Conservation (phyloP, 2,888 invertebrate species). For the Aricia artaxerxes region DNA sequence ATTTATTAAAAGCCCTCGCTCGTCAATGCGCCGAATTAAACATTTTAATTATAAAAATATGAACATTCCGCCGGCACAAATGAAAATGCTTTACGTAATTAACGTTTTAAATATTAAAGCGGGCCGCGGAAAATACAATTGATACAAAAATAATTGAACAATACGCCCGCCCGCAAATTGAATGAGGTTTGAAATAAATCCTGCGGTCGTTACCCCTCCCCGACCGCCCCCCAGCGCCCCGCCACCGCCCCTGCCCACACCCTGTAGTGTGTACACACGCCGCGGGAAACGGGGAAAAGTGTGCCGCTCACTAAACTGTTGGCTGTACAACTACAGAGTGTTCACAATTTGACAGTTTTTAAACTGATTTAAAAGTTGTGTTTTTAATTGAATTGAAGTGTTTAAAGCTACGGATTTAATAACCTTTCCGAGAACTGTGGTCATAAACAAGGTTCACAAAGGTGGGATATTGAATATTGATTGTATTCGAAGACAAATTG, state of each 20-base stretch:
- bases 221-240: constrained; percentile 55
- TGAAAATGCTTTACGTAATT: constrained; percentile 40
- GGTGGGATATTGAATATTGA: neutral
- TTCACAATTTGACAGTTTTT: neutral
- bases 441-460: neutral
- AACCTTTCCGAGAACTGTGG: neutral
- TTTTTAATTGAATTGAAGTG: neutral
- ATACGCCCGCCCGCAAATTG: constrained; percentile 76
- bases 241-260: constrained; percentile 66
- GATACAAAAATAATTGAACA: constrained; percentile 70
- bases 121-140: constrained; percentile 55
- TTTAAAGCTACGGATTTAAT: neutral
- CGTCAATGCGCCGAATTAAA: neutral
- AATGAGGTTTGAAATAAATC: constrained; percentile 77
- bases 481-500: neutral
- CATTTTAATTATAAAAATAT: constrained; percentile 14
- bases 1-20: neutral
- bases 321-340: neutral
- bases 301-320: constrained; percentile 41
- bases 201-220: constrained; percentile 68
- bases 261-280: constrained; percentile 66
- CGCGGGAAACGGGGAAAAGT: constrained; percentile 53
- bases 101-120: constrained; percentile 49
- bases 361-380: neutral
- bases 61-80: constrained; percentile 14